Conservation (phyloP, 2,888 invertebrate species). For the Malacosoma neustria region DNA sequence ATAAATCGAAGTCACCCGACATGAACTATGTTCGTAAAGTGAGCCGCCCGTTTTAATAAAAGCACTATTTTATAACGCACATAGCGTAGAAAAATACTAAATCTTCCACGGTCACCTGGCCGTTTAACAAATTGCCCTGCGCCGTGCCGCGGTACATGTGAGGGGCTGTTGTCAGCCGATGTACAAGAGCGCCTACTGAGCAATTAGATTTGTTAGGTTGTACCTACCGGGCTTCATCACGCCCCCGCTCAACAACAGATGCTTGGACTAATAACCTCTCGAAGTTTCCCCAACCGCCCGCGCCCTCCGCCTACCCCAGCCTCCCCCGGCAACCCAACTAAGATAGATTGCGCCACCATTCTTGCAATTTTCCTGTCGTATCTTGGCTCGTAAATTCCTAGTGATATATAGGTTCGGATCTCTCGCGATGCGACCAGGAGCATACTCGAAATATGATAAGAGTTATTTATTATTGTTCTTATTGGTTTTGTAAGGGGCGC, state of each 20-base stretch:
- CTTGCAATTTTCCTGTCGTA: constrained; percentile 96
- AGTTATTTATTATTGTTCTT: constrained; percentile 76
- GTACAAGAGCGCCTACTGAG: constrained; percentile 69
- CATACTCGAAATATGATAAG: constrained; percentile 76
- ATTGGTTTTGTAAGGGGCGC: constrained; percentile 68
- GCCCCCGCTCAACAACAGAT: constrained; percentile 76
- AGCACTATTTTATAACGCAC: not conserved
- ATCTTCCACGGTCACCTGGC: constrained; percentile 48
- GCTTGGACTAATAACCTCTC: constrained; percentile 77
- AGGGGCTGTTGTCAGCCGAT: constrained; percentile 57
- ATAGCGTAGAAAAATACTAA: constrained; percentile 4
- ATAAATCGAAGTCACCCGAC: constrained; percentile 6
- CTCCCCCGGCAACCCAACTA: constrained; percentile 77
- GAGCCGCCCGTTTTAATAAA: not conserved
- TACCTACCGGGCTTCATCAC: constrained; percentile 72
- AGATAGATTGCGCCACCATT: constrained; percentile 94
- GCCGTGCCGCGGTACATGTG: constrained; percentile 38
- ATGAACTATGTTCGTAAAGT: constrained; percentile 15
- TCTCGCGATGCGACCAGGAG: constrained; percentile 74
- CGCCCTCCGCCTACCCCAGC: constrained; percentile 54
- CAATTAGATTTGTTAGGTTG: constrained; percentile 75
- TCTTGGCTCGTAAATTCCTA: constrained; percentile 90
- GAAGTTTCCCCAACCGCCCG: constrained; percentile 68
- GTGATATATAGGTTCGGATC: constrained; percentile 85
- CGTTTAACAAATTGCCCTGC: constrained; percentile 53